phyloP scores from a whole-genome alignment of 2,888 invertebrate genomes.

The Melipona beecheii region DNA sequence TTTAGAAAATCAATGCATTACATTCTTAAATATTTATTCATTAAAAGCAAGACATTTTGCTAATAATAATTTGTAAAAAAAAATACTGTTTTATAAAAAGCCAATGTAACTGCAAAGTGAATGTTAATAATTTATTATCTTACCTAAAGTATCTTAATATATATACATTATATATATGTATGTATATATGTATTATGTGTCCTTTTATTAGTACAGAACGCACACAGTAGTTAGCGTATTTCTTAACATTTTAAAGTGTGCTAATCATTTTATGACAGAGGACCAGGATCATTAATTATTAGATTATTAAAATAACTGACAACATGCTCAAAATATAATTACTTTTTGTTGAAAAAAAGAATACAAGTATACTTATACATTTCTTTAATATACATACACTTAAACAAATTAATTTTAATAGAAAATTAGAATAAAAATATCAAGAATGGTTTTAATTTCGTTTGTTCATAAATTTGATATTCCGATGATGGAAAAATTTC shows the following conservation, averaged over 20 bases:
- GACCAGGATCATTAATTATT: conserved; percentile 69
- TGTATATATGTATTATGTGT: conserved; percentile 37
- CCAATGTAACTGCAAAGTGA: conserved; percentile 64
- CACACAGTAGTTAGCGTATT: conserved; percentile 52
- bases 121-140: conserved; percentile 61
- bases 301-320: conserved; percentile 61
- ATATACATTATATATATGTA: conserved; percentile 34
- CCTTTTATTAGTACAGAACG: conserved; percentile 51
- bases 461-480: background rate
- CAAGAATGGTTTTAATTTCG: background rate
- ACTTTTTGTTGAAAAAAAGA: conserved; percentile 41
- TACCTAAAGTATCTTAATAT: conserved; percentile 55
- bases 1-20: conserved; percentile 70
- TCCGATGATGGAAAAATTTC: background rate
- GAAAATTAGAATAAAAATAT: conserved; percentile 1
- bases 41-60: conserved; percentile 76
- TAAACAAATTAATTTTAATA: conserved; percentile 6
- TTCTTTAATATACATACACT: conserved; percentile 8
- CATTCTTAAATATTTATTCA: conserved; percentile 74
- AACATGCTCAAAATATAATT: conserved; percentile 63
- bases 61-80: conserved; percentile 73
- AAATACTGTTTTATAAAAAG: conserved; percentile 77
- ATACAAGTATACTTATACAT: conserved; percentile 28
- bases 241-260: conserved; percentile 57
- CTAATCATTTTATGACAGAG: conserved; percentile 66